Evolutionary conservation across 2,888 invertebrate species (phyloP).

Genomic region (Eupsilia transversa): DNA sequence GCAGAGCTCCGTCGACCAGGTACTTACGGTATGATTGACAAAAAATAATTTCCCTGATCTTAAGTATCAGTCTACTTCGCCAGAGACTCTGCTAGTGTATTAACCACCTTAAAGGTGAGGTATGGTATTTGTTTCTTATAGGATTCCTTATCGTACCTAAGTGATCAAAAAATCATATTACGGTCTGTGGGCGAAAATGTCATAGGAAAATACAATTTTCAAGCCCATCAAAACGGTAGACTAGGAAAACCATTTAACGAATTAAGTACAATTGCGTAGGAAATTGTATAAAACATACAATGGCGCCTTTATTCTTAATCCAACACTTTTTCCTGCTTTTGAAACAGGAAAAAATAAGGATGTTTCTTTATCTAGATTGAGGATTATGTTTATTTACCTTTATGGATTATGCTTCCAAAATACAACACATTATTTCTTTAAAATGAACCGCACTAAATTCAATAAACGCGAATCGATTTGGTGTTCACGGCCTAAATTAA

Average conservation of each 20-base stretch:
- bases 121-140: not conserved
- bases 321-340: not conserved
- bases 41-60: not conserved
- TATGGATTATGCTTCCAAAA: not conserved
- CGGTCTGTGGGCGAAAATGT: not conserved
- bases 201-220: not conserved
- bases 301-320: not conserved
- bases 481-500: not conserved
- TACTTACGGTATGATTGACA: too few relatives aligned
- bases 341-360: not conserved
- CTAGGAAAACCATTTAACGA: not conserved
- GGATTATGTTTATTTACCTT: slow-evolving; percentile 7
- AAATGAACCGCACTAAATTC: slow-evolving; percentile 14
- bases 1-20: too few relatives aligned
- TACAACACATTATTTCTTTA: not conserved
- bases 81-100: not conserved
- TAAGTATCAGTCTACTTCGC: not conserved
- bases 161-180: not conserved
- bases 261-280: not conserved
- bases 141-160: not conserved
- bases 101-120: not conserved
- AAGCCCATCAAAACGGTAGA: not conserved
- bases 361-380: not conserved
- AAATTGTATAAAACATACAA: slow-evolving; percentile 3
- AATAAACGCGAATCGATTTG: not conserved